Conservation (phyloP, 2,888 invertebrate species). For the Agapetus fuscipes region DNA sequence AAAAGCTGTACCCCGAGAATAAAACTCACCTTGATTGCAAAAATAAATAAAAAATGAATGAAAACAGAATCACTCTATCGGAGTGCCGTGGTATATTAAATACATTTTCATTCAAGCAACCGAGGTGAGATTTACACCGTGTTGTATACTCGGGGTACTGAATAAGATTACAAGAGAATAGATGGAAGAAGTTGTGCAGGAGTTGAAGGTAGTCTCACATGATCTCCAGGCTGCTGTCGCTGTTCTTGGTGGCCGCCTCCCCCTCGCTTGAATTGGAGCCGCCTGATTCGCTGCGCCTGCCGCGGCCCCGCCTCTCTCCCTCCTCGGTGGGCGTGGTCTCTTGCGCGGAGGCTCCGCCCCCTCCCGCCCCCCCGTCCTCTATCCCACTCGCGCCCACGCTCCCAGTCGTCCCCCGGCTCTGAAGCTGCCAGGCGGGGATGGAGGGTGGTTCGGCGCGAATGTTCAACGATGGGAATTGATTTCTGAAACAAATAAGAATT, state of each 20-base stretch:
- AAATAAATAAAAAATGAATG: too few relatives aligned
- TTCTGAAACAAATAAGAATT: slow-evolving; percentile 40
- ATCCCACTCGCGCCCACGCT: slow-evolving; percentile 33
- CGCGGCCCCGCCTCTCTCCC: slow-evolving; percentile 34
- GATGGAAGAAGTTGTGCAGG: slow-evolving; percentile 7
- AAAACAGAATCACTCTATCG: too few relatives aligned
- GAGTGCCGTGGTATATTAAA: too few relatives aligned
- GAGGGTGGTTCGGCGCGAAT: slow-evolving; percentile 54
- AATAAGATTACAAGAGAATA: too few relatives aligned
- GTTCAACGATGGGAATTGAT: slow-evolving; percentile 67
- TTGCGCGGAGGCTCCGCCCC: background rate
- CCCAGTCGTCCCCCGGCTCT: slow-evolving; percentile 42
- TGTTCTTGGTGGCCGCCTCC: slow-evolving; percentile 64
- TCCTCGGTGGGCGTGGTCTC: slow-evolving; percentile 21
- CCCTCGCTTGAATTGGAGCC: slow-evolving; percentile 62
- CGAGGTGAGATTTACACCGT: too few relatives aligned
- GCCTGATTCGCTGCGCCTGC: slow-evolving; percentile 53
- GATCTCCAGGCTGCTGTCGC: slow-evolving; percentile 66
- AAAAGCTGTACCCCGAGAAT: too few relatives aligned
- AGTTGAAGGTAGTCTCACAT: slow-evolving; percentile 43
- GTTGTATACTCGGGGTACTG: too few relatives aligned
- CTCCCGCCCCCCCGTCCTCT: too few relatives aligned
- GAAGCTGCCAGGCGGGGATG: slow-evolving; percentile 74
- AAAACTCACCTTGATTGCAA: too few relatives aligned
- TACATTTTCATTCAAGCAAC: too few relatives aligned